A percentile compares a stretch with the other conserved stretches of the same genome.
Evolutionary conservation across 2,888 invertebrate species (phyloP).

Genomic region (Carcina quercana): DNA sequence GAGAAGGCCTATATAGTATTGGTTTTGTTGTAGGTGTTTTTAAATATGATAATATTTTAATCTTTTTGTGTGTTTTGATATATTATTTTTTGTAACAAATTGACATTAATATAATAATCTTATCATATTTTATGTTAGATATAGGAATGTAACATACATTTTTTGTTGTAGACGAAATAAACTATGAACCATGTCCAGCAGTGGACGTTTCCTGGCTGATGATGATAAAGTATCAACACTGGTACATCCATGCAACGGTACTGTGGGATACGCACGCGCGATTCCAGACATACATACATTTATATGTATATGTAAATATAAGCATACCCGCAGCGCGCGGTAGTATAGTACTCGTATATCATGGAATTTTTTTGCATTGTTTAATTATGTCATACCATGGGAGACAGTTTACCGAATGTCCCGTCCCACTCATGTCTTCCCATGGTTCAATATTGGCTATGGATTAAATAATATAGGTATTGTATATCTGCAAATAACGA

Average conservation of each 20-base stretch:
- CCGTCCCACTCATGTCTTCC: no score
- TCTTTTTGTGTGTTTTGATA: slow-evolving; percentile 3
- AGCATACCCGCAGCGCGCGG: not conserved
- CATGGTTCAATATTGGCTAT: no score
- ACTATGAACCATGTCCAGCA: no score
- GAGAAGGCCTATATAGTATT: not conserved
- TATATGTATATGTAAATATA: slow-evolving; percentile 20
- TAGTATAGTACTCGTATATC: not conserved
- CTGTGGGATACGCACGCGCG: slow-evolving; percentile 36
- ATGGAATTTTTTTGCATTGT: slow-evolving; percentile 8
- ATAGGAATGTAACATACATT: no score
- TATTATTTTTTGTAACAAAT: no score
- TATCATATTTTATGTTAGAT: not conserved
- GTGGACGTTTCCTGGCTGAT: no score
- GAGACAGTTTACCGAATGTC: not conserved
- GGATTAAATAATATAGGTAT: not conserved
- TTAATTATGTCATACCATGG: not conserved
- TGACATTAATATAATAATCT: not conserved
- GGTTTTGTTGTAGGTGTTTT: slow-evolving; percentile 21
- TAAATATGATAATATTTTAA: no score
- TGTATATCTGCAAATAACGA: no score
- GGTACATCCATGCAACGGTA: slow-evolving; percentile 22
- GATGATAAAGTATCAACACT: slow-evolving; percentile 32
- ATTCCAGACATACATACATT: slow-evolving; percentile 9
- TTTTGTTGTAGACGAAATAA: no score